Conservation (phyloP, 2,888 invertebrate genomes). For the Torymus tubicola region DNA sequence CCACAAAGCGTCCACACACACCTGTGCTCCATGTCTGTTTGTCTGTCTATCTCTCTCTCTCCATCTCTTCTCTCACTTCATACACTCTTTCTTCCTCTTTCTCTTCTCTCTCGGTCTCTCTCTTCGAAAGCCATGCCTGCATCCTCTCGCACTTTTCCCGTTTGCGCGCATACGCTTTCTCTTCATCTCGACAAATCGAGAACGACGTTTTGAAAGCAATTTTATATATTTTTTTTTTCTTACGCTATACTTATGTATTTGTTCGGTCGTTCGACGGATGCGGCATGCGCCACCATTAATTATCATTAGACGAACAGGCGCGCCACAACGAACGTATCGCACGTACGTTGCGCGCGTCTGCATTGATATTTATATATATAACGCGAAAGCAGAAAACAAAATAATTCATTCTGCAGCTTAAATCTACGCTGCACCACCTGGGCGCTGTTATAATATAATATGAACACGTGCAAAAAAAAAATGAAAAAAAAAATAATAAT, state of each 20-base stretch:
- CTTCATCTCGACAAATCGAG: constrained; percentile 55
- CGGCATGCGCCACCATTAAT: constrained; percentile 11
- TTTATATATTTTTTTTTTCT: constrained; percentile 5
- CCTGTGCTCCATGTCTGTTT: constrained; percentile 53
- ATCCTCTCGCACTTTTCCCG: constrained; percentile 20
- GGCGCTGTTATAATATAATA: constrained; percentile 54
- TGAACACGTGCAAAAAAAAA: constrained; percentile 56
- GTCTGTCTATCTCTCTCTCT: constrained; percentile 47
- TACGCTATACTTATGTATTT: constrained; percentile 3
- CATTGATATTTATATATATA: not conserved
- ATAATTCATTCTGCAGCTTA: constrained; percentile 53
- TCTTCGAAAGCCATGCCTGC: constrained; percentile 43
- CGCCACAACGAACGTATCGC: constrained; percentile 32
- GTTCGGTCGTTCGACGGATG: constrained; percentile 51
- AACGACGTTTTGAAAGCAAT: constrained; percentile 36
- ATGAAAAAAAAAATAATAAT: constrained; percentile 45
- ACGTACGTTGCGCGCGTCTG: constrained; percentile 31
- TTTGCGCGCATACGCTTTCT: not conserved
- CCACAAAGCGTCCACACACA: constrained; percentile 44
- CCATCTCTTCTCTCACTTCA: constrained; percentile 23
- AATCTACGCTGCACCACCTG: constrained; percentile 54
- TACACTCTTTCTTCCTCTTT: constrained; percentile 37
- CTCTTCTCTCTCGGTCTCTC: constrained; percentile 49
- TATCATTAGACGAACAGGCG: constrained; percentile 32
- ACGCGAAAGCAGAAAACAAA: constrained; percentile 52